These are phyloP conservation scores for Oplegnathus fasciatus DNA, from an alignment of 2,113 vertebrate genomes.

Conservation along the genomic window DNA sequence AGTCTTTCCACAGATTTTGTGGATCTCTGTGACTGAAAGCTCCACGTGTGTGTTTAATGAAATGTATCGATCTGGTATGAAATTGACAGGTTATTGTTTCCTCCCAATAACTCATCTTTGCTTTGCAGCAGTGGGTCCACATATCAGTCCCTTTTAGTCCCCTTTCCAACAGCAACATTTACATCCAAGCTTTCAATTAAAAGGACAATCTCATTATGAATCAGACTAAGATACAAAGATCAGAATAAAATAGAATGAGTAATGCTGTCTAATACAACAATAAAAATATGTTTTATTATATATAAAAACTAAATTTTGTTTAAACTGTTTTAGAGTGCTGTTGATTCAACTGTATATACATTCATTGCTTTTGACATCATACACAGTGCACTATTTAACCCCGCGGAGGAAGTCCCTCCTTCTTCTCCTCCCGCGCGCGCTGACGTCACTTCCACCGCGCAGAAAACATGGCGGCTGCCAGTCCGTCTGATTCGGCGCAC, in stretches of 20 bases:
- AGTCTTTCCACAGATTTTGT: background rate
- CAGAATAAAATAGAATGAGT: background rate
- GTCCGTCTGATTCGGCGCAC: conserved; percentile 2
- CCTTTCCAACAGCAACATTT: background rate
- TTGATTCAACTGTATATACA: too few species aligned
- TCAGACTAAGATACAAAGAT: too few species aligned
- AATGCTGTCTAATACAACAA: too few species aligned
- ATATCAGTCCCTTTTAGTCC: background rate
- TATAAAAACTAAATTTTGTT: too few species aligned
- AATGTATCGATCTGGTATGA: conserved; percentile 22
- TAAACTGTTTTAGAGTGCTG: too few species aligned
- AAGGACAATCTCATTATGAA: background rate
- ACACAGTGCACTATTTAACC: conserved; percentile 1
- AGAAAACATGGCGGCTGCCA: conserved; percentile 82
- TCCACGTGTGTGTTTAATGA: conserved; percentile 12
- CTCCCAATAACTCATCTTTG: conserved; percentile 4
- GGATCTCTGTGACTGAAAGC: conserved; percentile 8
- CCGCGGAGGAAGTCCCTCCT: conserved; percentile 57
- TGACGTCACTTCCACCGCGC: conserved; percentile 70
- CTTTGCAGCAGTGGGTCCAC: conserved; percentile 5
- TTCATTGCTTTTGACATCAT: background rate
- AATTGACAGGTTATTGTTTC: background rate
- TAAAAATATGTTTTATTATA: too few species aligned
- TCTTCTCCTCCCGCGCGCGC: background rate
- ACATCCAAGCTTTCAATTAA: background rate